Evolutionary conservation across 2,113 vertebrate species (phyloP).

Genomic region (Syngnathoides biaculeatus): DNA sequence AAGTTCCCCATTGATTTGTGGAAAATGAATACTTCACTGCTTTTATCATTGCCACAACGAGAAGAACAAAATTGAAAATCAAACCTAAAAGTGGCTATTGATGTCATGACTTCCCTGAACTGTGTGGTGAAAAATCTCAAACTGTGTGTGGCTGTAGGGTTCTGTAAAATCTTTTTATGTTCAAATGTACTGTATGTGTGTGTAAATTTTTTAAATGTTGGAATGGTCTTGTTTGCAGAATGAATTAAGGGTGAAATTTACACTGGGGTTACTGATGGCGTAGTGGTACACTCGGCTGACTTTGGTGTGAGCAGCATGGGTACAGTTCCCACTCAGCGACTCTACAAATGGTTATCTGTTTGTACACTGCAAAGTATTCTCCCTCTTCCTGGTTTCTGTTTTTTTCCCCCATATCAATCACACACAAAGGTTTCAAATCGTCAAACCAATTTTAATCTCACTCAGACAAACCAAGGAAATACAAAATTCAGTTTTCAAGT

Average conservation of each 20-base stretch:
- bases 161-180: slow-evolving; percentile 57
- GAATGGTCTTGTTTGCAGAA: slow-evolving; percentile 10
- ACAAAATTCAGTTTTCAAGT: too few species aligned
- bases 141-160: slow-evolving; percentile 26
- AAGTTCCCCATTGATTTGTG: slow-evolving; percentile 15
- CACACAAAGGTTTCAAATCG: too few species aligned
- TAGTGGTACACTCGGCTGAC: too few species aligned
- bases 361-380: too few species aligned
- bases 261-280: too few species aligned
- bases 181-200: slow-evolving; percentile 25
- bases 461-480: too few species aligned
- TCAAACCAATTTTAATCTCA: too few species aligned
- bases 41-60: background rate
- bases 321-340: too few species aligned
- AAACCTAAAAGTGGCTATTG: background rate
- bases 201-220: slow-evolving; percentile 17
- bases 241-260: slow-evolving; percentile 14
- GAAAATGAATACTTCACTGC: background rate
- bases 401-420: too few species aligned
- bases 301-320: too few species aligned
- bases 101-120: slow-evolving; percentile 5
- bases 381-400: too few species aligned
- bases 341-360: too few species aligned
- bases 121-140: slow-evolving; percentile 20
- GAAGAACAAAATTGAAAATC: background rate